Percentiles rank a stretch among this genome's conserved stretches.
Conservation (phyloP, 64 coral and sea anemone genomes). For the Catalaphyllia jardinei region DNA sequence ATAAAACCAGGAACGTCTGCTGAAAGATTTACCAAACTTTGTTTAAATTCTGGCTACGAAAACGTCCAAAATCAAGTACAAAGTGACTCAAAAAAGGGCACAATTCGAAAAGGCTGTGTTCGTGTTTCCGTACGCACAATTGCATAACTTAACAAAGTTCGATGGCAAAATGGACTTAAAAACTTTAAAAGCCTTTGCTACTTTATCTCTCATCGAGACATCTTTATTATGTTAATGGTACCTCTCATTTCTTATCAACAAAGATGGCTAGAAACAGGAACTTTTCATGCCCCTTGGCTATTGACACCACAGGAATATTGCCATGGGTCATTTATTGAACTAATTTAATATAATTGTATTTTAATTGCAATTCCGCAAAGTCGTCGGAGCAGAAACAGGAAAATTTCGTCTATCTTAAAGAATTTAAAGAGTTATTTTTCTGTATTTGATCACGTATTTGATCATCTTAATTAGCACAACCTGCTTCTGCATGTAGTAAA, state of each 20-base stretch:
- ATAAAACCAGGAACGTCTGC: background rate
- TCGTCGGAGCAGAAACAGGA: background rate
- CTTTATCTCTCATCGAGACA: background rate
- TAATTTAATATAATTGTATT: slow-evolving; percentile 10
- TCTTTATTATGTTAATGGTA: slow-evolving; percentile 22
- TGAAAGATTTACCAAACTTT: background rate
- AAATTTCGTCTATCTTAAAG: background rate
- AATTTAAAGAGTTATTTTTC: background rate
- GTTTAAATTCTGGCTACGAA: background rate
- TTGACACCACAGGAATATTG: background rate
- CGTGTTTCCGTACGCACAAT: background rate
- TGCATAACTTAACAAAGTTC: background rate
- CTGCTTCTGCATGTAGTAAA: background rate
- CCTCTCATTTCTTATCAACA: background rate
- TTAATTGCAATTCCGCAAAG: slow-evolving; percentile 28
- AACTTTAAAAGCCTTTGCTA: slow-evolving; percentile 9
- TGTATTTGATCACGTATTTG: background rate
- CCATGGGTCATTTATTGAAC: background rate
- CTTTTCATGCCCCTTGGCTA: background rate
- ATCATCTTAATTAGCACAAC: background rate
- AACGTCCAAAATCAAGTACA: background rate
- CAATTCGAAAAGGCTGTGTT: background rate
- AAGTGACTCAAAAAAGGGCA: background rate
- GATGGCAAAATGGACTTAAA: slow-evolving; percentile 13
- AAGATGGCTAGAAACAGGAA: background rate